Base-by-base conservation (phyloP, 2,888 invertebrate species). In the Aphodius sticticus region DNA sequence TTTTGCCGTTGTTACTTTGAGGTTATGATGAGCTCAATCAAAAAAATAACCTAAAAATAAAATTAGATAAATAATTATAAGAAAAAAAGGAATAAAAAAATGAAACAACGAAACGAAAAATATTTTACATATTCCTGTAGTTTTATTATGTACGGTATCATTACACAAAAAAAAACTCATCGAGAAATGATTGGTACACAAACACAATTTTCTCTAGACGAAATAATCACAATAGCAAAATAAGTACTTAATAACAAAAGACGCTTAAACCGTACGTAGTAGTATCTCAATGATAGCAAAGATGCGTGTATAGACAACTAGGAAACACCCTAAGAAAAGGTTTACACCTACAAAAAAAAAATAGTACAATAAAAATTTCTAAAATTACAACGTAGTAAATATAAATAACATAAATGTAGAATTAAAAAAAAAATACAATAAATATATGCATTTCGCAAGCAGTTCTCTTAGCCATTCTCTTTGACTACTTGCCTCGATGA, bases 401-500 rank as follows among this genome's bases (percentile, higher is more conserved):
- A 53, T 53, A 53, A 53, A 53, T 53, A 53, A 53, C 53, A 53
- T 53, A 53, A 53, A 53, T 53, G 53, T 53, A 53, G 71, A 71
- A 71, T 15, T 70, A n/a, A 70, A 71, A 26, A 71, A 71, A 70
- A 70, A 70, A 71, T 71, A 71, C 53, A 71, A 71, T 71, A 71
- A 71, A 71, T 71, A 71, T 26, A 71, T 53, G 53, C 53, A 53
- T 53, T 53, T 53, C 12, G 53, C 53, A 53, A 53, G 53, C 53
- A 53, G 12, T 26, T 26, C 26, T 26, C 26, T 26, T 26, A 26
- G 26, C 26, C 26, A 26, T 53, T 12, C 7, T 53, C 12, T 53
- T 53, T 12, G 53, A 53, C 53, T 53, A 53, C 53, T 53, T 53
- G 26, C 26, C 53, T 7, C 53, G 53, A 53, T 12, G 53, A 53